Evolutionary conservation across 1,140 invertebrate species (phyloP).

Genomic region (Brachionus rotundiformis): DNA sequence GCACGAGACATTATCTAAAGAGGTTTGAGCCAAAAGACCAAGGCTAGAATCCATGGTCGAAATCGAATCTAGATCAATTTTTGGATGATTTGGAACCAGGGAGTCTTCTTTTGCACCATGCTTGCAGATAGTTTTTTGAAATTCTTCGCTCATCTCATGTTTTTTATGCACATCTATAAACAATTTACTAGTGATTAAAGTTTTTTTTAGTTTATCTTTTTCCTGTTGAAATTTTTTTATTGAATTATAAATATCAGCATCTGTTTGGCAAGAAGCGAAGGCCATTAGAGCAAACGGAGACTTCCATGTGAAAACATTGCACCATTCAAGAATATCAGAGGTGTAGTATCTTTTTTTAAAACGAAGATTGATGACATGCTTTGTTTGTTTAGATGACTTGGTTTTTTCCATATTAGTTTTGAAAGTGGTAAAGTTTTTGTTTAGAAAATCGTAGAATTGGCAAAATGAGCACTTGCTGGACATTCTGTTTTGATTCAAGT

Average conservation of each 20-base stretch:
- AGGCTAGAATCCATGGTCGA: background rate
- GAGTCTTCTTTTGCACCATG: background rate
- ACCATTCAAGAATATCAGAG: background rate
- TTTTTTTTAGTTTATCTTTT: conserved; percentile 15
- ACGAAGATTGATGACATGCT: background rate
- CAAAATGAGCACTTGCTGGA: conserved; percentile 17
- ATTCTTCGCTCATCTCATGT: conserved; percentile 31
- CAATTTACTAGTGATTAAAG: conserved; percentile 19
- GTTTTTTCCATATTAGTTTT: conserved; percentile 19
- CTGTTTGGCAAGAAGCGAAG: conserved; percentile 13
- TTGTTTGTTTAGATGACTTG: background rate
- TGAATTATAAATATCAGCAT: background rate
- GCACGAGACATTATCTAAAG: background rate
- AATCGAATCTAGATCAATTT: conserved; percentile 13
- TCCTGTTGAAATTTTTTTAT: conserved; percentile 25
- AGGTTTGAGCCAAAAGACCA: background rate
- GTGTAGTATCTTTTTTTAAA: conserved; percentile 23
- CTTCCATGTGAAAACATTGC: conserved; percentile 1
- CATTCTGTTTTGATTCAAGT: conserved; percentile 8
- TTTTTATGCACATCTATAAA: conserved; percentile 36
- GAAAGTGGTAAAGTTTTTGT: background rate
- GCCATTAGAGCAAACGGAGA: conserved; percentile 7
- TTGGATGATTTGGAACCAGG: background rate
- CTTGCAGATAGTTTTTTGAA: background rate
- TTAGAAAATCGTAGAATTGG: conserved; percentile 19